Percentiles rank a stretch among this genome's conserved stretches.
phyloP scores from a whole-genome alignment of 2,113 vertebrate species.

The Tenrec ecaudatus region DNA sequence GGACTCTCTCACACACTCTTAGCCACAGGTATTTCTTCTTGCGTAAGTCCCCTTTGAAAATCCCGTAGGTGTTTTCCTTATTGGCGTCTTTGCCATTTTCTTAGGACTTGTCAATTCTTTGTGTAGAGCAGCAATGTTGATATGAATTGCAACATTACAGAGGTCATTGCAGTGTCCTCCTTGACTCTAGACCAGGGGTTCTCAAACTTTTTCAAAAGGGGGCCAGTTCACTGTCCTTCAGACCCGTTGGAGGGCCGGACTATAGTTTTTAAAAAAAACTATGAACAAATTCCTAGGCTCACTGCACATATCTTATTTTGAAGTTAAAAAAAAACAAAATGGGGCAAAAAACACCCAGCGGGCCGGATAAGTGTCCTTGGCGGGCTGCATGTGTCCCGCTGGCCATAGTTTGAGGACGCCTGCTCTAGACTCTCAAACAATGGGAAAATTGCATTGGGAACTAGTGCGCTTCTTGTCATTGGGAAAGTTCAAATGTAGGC shows the following conservation, averaged over 20 bases:
- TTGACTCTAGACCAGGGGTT: background rate
- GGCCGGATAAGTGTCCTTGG: no score
- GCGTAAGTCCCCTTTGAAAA: background rate
- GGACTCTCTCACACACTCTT: background rate
- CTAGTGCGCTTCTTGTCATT: background rate
- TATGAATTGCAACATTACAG: background rate
- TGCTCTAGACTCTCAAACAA: background rate
- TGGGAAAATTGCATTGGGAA: background rate
- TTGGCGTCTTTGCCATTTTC: background rate
- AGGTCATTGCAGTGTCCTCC: background rate
- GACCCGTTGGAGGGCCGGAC: no score
- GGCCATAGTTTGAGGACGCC: background rate
- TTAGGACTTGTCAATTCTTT: constrained; percentile 8
- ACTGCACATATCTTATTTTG: no score
- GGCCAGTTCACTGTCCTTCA: no score
- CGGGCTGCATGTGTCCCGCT: no score
- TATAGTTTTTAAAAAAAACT: no score
- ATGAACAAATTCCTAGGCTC: no score
- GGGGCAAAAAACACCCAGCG: no score
- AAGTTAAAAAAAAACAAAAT: no score
- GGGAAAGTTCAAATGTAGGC: background rate
- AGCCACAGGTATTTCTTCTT: background rate
- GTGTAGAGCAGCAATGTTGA: background rate
- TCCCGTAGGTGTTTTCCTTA: background rate
- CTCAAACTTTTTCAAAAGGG: no score